Percentiles rank a stretch among this genome's conserved stretches.
Conservation (phyloP, 2,113 vertebrate species). For the Typhlomys cinereus region DNA sequence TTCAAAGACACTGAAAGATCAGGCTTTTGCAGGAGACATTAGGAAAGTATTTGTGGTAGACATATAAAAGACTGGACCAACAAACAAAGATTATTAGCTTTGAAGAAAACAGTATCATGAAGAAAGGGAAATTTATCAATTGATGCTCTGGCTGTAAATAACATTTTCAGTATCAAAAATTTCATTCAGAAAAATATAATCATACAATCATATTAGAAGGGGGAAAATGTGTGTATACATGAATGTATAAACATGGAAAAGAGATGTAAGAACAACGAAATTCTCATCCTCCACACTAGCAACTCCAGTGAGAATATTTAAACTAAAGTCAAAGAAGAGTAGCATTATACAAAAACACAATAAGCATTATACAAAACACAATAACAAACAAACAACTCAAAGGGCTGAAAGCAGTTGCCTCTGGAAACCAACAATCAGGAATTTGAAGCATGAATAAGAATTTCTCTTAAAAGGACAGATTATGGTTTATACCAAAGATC, state of each 20-base stretch:
- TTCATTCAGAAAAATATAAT: neutral
- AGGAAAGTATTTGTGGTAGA: neutral
- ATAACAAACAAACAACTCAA: neutral
- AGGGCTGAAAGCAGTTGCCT: neutral
- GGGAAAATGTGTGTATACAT: neutral
- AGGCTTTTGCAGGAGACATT: neutral
- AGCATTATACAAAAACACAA: neutral
- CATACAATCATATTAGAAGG: neutral
- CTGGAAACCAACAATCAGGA: neutral
- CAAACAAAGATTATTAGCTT: neutral
- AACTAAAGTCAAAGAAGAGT: neutral
- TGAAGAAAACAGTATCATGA: neutral
- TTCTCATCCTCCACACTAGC: neutral
- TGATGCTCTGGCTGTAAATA: neutral
- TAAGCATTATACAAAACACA: neutral
- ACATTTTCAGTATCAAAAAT: slow-evolving; percentile 21
- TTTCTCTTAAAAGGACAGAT: neutral
- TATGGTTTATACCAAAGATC: neutral
- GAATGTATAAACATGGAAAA: neutral
- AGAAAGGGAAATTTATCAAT: neutral
- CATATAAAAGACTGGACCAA: neutral
- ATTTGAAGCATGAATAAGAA: neutral
- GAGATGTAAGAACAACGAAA: neutral
- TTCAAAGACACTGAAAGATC: neutral
- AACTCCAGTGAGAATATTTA: slow-evolving; percentile 19